A percentile compares a stretch with the other conserved stretches of the same genome.
Evolutionary conservation across 2,888 invertebrate species (phyloP).

Genomic region (Xanthia togata): DNA sequence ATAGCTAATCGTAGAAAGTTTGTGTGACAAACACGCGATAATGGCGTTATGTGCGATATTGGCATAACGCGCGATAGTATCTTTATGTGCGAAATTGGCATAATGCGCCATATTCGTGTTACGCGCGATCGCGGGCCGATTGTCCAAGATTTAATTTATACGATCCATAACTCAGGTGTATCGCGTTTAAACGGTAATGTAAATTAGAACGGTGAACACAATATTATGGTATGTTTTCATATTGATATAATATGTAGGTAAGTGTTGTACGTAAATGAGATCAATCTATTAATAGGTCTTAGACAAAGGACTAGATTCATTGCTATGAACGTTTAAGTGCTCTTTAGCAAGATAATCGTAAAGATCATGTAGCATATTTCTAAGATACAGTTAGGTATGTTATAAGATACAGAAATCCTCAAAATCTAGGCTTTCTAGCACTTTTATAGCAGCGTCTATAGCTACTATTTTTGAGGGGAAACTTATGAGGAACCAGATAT

Average conservation of each 20-base stretch:
- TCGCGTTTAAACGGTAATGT: constrained; percentile 65
- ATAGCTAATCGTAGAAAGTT: neutral
- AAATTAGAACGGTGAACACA: constrained; percentile 69
- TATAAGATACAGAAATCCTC: neutral
- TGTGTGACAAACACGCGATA: neutral
- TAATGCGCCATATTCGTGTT: constrained; percentile 26
- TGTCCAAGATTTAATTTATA: constrained; percentile 77
- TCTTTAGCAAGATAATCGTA: neutral
- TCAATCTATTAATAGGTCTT: constrained; percentile 34
- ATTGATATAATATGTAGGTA: neutral
- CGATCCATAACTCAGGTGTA: constrained; percentile 76
- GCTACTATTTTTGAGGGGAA: neutral
- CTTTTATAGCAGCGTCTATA: neutral
- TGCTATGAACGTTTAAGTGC: constrained; percentile 13
- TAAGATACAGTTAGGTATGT: neutral
- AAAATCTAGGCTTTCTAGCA: neutral
- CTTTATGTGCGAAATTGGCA: neutral
- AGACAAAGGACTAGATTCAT: neutral
- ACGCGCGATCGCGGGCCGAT: constrained; percentile 68
- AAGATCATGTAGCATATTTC: neutral
- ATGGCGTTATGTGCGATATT: neutral
- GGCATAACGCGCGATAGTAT: constrained; percentile 21
- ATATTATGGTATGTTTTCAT: constrained; percentile 30
- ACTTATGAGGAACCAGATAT: neutral
- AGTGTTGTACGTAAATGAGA: constrained; percentile 14